Base-by-base conservation (phyloP, 2,113 vertebrate species). In the Pelvicachromis taeniatus region DNA sequence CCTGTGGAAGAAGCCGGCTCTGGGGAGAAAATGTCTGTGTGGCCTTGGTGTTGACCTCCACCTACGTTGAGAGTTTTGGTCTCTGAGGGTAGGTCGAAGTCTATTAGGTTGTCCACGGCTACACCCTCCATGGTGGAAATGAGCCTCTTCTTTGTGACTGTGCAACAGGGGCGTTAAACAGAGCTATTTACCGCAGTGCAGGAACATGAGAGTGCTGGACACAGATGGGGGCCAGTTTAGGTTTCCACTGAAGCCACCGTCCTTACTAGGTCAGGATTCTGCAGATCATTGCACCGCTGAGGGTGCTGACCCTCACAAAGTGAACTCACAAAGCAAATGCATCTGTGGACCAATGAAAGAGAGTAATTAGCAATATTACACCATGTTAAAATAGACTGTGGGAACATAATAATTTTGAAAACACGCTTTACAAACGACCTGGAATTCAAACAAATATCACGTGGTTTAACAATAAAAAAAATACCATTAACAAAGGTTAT, bases 81-180 rank as follows among this genome's bases (percentile, higher is more conserved):
- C 3, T 93, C 78, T 16, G 95, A 93, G 6, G 97, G 94, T 0
- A 93, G 9, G 21, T 96, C 97, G 0, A 98, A 96, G 93, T 98
- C 97, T 4, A 98, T 97, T 85, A 98, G 97, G 9, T 97, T 97
- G 78, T 96, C 97, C 26, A 97, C 96, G 0, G 96, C 96, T 14
- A 96, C 95, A 0, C 95, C 96, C 1, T 98, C 98, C 97, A 99
- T 98, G 82, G 9, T 91, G 85, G 88, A 52, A 52, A 23, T 21
- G 9, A 48, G 19, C 13, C 33, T 19, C 17, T 73, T 73, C 3
- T n/a, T 77, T 54, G 29, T 31, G 80, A 65, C 40, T 82, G 12
- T 17, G 33, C 2, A 63, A 23, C 56, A 23, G 26, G 10, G 31
- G 4, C 35, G 40, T 31, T 19, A 65, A 12, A 55, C 29, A 13